phyloP scores from a whole-genome alignment of 1,140 invertebrate species.

The Batillaria attramentaria region DNA sequence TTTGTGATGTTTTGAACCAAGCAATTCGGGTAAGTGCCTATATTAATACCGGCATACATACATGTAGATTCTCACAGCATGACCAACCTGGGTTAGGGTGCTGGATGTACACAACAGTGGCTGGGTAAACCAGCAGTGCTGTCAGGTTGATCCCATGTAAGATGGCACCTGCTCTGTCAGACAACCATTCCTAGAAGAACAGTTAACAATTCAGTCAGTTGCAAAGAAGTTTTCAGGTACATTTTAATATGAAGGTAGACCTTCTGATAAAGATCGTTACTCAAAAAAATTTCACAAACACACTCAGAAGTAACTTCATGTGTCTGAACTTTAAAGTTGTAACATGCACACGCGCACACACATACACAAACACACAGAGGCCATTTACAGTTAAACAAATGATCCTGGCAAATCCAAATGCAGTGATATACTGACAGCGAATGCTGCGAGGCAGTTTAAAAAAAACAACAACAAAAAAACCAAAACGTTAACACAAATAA shows the following conservation, averaged over 20 bases:
- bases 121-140: slow-evolving; percentile 72
- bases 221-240: not conserved
- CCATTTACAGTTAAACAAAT: not conserved
- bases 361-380: slow-evolving; percentile 20
- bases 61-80: too few species aligned
- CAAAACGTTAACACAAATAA: too few species aligned
- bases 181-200: slow-evolving; percentile 55
- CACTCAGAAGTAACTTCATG: not conserved
- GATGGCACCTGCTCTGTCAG: slow-evolving; percentile 62
- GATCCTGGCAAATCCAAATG: not conserved
- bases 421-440: not conserved
- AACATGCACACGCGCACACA: slow-evolving; percentile 4
- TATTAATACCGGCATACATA: too few species aligned
- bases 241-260: not conserved
- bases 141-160: slow-evolving; percentile 78
- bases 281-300: not conserved
- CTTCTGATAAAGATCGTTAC: not conserved
- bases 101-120: slow-evolving; percentile 63
- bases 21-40: too few species aligned
- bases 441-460: not conserved
- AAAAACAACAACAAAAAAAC: not conserved
- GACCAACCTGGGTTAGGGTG: slow-evolving; percentile 71
- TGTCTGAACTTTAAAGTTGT: not conserved
- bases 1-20: too few species aligned
- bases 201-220: not conserved